Evolutionary conservation across 2,113 vertebrate genomes (phyloP).

Genomic region (Eupsittula cactorum): DNA sequence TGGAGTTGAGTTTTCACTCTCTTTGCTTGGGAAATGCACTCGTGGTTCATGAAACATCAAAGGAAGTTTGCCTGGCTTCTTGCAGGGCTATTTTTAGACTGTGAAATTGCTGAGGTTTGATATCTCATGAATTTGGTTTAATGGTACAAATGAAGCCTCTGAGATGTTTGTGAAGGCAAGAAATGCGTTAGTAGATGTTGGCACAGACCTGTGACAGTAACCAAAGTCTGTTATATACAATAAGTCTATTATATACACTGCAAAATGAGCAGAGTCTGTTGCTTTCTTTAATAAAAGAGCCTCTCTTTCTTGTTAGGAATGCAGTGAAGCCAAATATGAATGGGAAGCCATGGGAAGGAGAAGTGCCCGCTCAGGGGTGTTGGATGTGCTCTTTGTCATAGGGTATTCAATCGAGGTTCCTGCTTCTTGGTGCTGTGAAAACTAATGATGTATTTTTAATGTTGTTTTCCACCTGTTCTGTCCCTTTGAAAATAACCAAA

Average conservation of each 20-base stretch:
- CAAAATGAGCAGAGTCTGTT: neutral
- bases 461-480: slow-evolving; percentile 41
- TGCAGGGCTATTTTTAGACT: slow-evolving; percentile 29
- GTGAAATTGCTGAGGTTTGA: slow-evolving; percentile 47
- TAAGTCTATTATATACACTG: neutral
- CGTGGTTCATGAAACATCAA: slow-evolving; percentile 2
- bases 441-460: neutral
- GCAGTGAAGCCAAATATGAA: slow-evolving; percentile 19
- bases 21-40: slow-evolving; percentile 54
- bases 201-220: neutral
- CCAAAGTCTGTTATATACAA: neutral
- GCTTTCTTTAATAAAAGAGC: slow-evolving; percentile 24
- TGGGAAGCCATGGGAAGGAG: slow-evolving; percentile 30
- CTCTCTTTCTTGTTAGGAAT: neutral
- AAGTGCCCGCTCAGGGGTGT: neutral
- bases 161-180: slow-evolving; percentile 24
- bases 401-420: neutral
- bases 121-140: slow-evolving; percentile 6
- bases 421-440: slow-evolving; percentile 10
- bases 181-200: slow-evolving; percentile 6
- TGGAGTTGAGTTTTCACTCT: slow-evolving; percentile 27
- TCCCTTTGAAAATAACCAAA: neutral
- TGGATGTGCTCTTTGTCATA: slow-evolving; percentile 7
- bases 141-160: slow-evolving; percentile 6
- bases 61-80: slow-evolving; percentile 41